These are phyloP conservation scores for Melipona bicolor DNA, from an alignment of 2,888 invertebrate genomes.

Conservation along the genomic window DNA sequence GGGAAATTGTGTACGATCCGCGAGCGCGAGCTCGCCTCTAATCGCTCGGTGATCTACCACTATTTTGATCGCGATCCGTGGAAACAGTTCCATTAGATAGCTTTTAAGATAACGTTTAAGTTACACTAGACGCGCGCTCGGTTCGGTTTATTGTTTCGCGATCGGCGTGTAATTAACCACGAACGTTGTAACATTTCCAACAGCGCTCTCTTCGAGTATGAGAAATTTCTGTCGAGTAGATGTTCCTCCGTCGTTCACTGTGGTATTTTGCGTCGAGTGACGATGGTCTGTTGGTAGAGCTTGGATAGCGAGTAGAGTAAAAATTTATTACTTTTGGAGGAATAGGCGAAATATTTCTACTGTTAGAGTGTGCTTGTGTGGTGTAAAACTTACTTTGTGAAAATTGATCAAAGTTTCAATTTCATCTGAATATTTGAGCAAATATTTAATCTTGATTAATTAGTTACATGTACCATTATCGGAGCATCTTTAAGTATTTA, in stretches of 20 bases:
- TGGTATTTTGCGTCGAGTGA: background rate
- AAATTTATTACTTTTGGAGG: no score
- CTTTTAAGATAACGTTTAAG: slow-evolving; percentile 16
- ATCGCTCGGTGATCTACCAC: slow-evolving; percentile 32
- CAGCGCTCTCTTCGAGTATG: background rate
- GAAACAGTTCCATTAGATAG: slow-evolving; percentile 33
- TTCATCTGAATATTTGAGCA: no score
- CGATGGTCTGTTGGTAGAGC: background rate
- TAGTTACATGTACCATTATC: no score
- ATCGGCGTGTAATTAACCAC: background rate
- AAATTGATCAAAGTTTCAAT: no score
- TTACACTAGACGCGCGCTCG: background rate
- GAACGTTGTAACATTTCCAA: background rate
- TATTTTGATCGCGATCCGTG: slow-evolving; percentile 32
- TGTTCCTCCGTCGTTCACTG: background rate
- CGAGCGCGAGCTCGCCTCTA: slow-evolving; percentile 24
- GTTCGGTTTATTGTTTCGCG: slow-evolving; percentile 2
- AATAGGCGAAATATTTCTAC: no score
- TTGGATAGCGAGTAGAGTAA: background rate
- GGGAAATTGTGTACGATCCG: slow-evolving; percentile 44
- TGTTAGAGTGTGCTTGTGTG: no score
- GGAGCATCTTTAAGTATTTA: no score
- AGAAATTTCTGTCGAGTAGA: background rate
- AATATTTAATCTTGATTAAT: no score
- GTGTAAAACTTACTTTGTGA: no score